Evolutionary conservation across 2,888 invertebrate genomes (phyloP), one percentile per base, ranked within the genome.

Genomic region (Lucinisca nassula): DNA sequence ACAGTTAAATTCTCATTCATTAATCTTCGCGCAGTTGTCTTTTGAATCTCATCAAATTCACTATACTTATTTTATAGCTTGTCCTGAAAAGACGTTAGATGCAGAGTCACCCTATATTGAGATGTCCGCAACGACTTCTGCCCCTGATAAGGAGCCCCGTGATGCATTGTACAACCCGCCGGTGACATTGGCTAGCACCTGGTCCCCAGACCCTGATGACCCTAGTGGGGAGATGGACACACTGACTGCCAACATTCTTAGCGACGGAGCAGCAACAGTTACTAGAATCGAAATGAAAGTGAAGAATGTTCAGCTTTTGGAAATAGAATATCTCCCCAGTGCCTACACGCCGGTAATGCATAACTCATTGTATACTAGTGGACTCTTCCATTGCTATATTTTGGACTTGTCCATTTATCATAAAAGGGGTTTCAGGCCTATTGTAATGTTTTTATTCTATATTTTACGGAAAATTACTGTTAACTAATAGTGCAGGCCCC

Each of bases 201-300:
- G 86, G 88, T 70, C 81, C 61, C 78, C 88, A 17, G 79, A 74
- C 27, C n/a, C 35, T 17, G 82, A 82, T 40, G 82, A 76, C 4
- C 40, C 38, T 4, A 27, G 45, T 1, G 84, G 82, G 12, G 70
- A 55, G 4, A 55, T 30, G 8, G 79, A 81, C 17, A 61, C 51
- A 24, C 76, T 89, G 32, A 87, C 80, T 0, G 17, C 87, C 55
- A 51, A 49, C 1, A 82, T 89, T 37, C 70, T 86, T 12, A 89
- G 89, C 67, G 89, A 82, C 14, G 89, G 89, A 27, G 55, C 76
- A 12, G 89, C 89, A 30, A 70, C 79, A 21, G 84, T 89, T 14
- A 87, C 86, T 3, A 70, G 72, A 4, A 80, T 89, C 24, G 55
- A 74, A 51, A 30, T 89, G 27, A 89, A 73, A 10, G 87, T 89